A percentile compares a stretch with the other conserved stretches of the same genome.
Evolutionary conservation across 2,888 invertebrate genomes (phyloP).

Genomic region (Nesidiocoris tenuis): DNA sequence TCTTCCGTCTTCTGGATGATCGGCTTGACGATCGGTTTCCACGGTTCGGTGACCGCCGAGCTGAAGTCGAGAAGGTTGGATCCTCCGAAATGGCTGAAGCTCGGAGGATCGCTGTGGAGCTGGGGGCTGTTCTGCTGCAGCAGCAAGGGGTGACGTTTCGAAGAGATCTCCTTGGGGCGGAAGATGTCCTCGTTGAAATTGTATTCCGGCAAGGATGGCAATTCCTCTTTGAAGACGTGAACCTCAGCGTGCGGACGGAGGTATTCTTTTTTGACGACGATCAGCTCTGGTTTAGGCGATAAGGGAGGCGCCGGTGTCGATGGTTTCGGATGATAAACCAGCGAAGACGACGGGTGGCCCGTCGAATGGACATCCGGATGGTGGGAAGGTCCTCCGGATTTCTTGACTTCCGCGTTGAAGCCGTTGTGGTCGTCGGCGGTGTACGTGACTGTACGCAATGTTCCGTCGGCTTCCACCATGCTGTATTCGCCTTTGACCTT

Average conservation of each 20-base stretch:
- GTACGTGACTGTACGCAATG: slow-evolving; percentile 71
- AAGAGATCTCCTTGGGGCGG: neutral
- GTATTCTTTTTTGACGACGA: slow-evolving; percentile 2
- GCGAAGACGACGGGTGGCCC: slow-evolving; percentile 1
- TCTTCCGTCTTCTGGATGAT: slow-evolving; percentile 45
- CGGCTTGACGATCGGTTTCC: slow-evolving; percentile 44
- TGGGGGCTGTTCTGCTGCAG: slow-evolving; percentile 2
- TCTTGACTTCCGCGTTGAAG: slow-evolving; percentile 47
- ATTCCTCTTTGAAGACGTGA: slow-evolving; percentile 7
- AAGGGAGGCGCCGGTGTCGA: neutral
- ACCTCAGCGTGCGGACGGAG: neutral
- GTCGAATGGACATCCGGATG: slow-evolving; percentile 31
- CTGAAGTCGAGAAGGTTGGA: slow-evolving; percentile 24
- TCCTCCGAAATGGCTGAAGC: neutral
- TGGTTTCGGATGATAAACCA: neutral
- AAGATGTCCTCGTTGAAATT: slow-evolving; percentile 8
- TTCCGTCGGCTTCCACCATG: slow-evolving; percentile 66
- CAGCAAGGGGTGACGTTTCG: neutral
- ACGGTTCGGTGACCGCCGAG: slow-evolving; percentile 24
- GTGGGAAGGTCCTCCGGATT: slow-evolving; percentile 11
- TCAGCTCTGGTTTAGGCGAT: slow-evolving; percentile 3
- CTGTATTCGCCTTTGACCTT: slow-evolving; percentile 58
- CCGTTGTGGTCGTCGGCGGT: slow-evolving; percentile 60
- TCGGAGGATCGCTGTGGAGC: neutral
- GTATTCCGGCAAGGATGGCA: neutral